Conservation (phyloP, 2,113 vertebrate genomes). For the Pseudorasbora parva region DNA sequence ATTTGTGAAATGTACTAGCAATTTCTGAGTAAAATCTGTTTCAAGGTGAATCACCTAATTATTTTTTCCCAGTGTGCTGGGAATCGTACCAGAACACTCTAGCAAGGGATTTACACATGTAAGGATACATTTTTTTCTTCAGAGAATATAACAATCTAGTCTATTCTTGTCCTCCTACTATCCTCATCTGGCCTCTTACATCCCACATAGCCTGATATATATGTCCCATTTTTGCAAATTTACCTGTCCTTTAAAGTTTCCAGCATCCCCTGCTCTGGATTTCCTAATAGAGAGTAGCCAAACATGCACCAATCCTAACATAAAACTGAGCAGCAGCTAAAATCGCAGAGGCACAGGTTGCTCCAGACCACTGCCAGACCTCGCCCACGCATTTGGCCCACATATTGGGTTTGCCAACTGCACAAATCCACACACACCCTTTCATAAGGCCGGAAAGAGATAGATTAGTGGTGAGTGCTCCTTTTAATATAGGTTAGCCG, state of each 20-base stretch:
- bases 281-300: neutral
- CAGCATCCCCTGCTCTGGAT: neutral
- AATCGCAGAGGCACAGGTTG: neutral
- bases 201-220: conserved; percentile 50
- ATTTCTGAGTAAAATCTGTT: too few species aligned
- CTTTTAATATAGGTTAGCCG: conserved; percentile 52
- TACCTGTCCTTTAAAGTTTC: conserved; percentile 1
- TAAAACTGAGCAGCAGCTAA: neutral
- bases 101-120: neutral
- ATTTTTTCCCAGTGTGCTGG: too few species aligned
- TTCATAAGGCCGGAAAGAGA: conserved; percentile 24
- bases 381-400: neutral
- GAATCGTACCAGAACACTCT: neutral
- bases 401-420: neutral
- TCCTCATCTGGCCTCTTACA: conserved; percentile 3
- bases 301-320: neutral
- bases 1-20: too few species aligned
- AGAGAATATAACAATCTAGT: neutral
- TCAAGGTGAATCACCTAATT: too few species aligned
- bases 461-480: conserved; percentile 44
- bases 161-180: conserved; percentile 1
- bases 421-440: conserved; percentile 1
- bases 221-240: conserved; percentile 46
- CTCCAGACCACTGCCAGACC: conserved; percentile 6
- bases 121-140: neutral